phyloP scores from a whole-genome alignment of 1,140 invertebrate genomes.

The Pogonomyrmex californicus region DNA sequence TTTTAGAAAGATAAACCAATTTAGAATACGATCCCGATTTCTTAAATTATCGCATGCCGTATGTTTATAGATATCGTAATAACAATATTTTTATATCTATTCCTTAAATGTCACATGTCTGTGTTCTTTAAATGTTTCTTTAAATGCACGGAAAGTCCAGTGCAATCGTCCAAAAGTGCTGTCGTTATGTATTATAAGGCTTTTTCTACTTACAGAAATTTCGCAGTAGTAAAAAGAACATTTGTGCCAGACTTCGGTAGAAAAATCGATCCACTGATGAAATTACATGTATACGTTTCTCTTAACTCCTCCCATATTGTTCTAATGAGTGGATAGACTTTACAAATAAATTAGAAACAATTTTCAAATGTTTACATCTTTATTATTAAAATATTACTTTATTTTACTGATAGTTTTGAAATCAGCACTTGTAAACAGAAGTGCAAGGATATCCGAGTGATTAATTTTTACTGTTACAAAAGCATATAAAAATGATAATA shows the following conservation, averaged over 20 bases:
- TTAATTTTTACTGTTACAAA: slow-evolving; percentile 15
- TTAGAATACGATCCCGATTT: not conserved
- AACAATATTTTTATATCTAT: not conserved
- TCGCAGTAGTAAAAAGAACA: slow-evolving; percentile 6
- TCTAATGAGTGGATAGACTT: not conserved
- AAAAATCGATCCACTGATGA: not conserved
- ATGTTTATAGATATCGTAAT: not conserved
- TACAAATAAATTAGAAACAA: not conserved
- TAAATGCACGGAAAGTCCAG: not conserved
- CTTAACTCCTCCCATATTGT: not conserved
- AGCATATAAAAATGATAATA: slow-evolving; percentile 9
- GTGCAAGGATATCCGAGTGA: not conserved
- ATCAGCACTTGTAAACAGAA: not conserved
- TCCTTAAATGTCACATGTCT: not conserved
- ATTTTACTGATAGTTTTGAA: not conserved
- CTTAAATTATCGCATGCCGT: not conserved
- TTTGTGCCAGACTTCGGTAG: slow-evolving; percentile 8
- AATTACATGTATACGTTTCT: not conserved
- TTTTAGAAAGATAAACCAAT: not conserved
- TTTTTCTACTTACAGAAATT: slow-evolving; percentile 22
- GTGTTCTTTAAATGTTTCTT: not conserved
- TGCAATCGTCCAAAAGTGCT: not conserved
- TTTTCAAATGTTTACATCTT: not conserved
- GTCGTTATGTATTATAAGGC: not conserved
- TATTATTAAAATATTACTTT: not conserved